Evolutionary conservation across 1,140 invertebrate species (phyloP), one percentile per base, ranked within the genome.

Genomic region (Pteromalus puparum): DNA sequence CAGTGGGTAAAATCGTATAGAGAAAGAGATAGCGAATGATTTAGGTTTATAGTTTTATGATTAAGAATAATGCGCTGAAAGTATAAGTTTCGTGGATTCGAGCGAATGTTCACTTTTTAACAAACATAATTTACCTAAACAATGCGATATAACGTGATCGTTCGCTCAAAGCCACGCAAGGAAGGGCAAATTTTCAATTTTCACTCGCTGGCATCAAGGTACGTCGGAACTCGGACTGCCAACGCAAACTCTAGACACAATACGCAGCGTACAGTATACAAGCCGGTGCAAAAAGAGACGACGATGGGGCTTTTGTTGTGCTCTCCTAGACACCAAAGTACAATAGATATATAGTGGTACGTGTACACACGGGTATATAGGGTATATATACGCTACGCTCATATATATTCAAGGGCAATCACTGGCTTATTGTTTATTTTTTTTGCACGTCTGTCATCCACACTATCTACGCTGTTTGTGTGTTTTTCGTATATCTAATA

Each of bases 281-380:
- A 78, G 76, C n/a, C 82, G 46, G 82, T 79, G 82, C 67, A 61
- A 61, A 61, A 61, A 61, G 53, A 61, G 53, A n/a, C 18, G 53
- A n/a, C 53, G 53, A 21, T 9, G 15, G n/a, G 61, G 2, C 15
- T 13, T 26, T 73, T 42, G 0, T 78, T 79, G 82, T 83, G 82
- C 75, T 65, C 38, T 73, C 48, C 24, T 67, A 77, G 53, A 83
- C 53, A 76, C 30, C 38, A 75, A 26, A 77, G 65, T 68, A 46
- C 53, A 61, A 34, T 34, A 34, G n/a, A 34, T 34, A 18, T 53
- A 53, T 30, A 70, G 67, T 15, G 13, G 24, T n/a, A 68, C n/a
- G 18, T 26, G 24, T 68, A 26, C n/a, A n/a, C n/a, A n/a, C 18
- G 30, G 30, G 30, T 68, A 48, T 15, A 48, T 0, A n/a, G n/a